Evolutionary conservation across 2,888 invertebrate species (phyloP), one percentile per base, ranked within the genome.

Genomic region (Nemurella pictetii): DNA sequence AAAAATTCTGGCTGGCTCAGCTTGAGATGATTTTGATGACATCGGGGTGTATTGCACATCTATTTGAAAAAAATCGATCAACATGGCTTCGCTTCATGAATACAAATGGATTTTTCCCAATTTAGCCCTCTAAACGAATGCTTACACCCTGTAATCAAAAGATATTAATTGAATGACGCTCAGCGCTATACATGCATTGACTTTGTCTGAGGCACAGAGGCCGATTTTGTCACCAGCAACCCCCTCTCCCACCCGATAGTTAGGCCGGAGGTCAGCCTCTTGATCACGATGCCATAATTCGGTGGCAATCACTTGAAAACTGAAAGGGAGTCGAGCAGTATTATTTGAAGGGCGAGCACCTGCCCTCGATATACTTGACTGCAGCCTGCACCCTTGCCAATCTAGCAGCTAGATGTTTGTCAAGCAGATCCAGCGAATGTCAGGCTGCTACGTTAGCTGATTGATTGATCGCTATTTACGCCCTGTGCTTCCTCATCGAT

Each of bases 201-300:
- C n/a, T n/a, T n/a, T n/a, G n/a, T n/a, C n/a, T n/a, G n/a, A n/a
- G n/a, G n/a, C n/a, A n/a, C n/a, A n/a, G n/a, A n/a, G n/a, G n/a
- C n/a, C n/a, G n/a, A n/a, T n/a, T n/a, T n/a, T n/a, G n/a, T n/a
- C 74, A 74, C 74, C 74, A 15, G 74, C 74, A 74, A 15, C 74
- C 74, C 55, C 55, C 55, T 55, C 9, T 12, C 15, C 15, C 55
- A 55, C 26, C 74, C 74, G 20, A n/a, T n/a, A n/a, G n/a, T n/a
- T n/a, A n/a, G n/a, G n/a, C 20, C 20, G 1, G 20, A 55, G 55
- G 55, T 20, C 55, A 55, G 20, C 55, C 55, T 55, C 55, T 55
- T 55, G 55, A 55, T 55, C 55, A 32, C 32, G 20, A 55, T 3
- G 20, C 55, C 55, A 12, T 15, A 2, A 12, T 15, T 12, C 55